Conservation (phyloP, 1,140 invertebrate genomes). For the Sycobia sp. region DNA sequence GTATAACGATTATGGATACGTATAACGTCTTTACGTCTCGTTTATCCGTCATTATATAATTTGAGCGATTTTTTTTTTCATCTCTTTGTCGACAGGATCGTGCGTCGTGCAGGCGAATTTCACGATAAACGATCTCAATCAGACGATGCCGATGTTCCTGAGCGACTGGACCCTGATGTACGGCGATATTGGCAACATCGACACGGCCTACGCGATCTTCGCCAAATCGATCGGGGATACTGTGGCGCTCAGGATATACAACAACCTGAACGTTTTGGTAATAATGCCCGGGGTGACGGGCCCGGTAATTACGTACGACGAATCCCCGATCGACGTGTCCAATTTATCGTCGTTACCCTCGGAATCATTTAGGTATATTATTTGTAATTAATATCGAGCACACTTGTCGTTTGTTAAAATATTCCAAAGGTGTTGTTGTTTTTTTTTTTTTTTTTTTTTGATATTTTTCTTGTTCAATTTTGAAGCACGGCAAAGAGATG, state of each 20-base stretch:
- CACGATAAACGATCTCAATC: constrained; percentile 38
- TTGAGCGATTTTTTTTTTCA: neutral
- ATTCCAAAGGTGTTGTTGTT: too few species aligned
- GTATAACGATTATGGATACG: neutral
- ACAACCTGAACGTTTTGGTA: constrained; percentile 37
- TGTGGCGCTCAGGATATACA: constrained; percentile 37
- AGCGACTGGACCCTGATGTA: constrained; percentile 44
- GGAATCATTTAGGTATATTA: too few species aligned
- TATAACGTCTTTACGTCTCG: too few species aligned
- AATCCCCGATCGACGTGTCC: too few species aligned
- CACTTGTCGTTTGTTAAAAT: too few species aligned
- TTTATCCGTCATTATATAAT: neutral
- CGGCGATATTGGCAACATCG: constrained; percentile 38
- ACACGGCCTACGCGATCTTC: constrained; percentile 40
- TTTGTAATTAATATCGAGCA: too few species aligned
- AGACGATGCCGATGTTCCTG: constrained; percentile 33
- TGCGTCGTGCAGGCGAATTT: constrained; percentile 43
- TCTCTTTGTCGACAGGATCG: constrained; percentile 33
- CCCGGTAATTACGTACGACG: constrained; percentile 36
- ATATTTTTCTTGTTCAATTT: too few species aligned
- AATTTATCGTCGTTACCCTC: too few species aligned
- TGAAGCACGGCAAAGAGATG: too few species aligned
- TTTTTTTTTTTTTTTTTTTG: too few species aligned
- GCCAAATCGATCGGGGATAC: constrained; percentile 35
- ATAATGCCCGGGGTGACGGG: constrained; percentile 28